Evolutionary conservation across 2,888 invertebrate species (phyloP), one percentile per base, ranked within the genome.

Genomic region (Hirtodrosophila alboralis): DNA sequence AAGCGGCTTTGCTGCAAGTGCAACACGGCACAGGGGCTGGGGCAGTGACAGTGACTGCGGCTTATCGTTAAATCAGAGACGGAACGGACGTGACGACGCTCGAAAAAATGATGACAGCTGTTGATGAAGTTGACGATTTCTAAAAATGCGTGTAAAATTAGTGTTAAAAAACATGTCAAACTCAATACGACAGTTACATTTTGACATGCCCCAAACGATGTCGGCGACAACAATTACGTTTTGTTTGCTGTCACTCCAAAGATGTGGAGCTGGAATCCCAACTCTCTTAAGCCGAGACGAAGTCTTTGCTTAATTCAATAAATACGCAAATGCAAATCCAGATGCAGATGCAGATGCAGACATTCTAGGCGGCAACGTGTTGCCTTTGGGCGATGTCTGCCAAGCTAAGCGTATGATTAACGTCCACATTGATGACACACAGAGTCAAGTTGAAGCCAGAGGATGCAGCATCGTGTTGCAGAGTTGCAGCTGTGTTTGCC

Each of bases 131-230:
- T 84, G 86, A 84, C 83, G 86, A 83, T 83, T 86, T 83, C 86
- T 83, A 83, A 83, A 83, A 81, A 86, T 86, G 86, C 85, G 81
- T 86, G 78, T 86, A 86, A 83, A 83, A 83, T 83, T 77, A 77
- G 86, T 83, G 83, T 83, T 83, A 70, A 77, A 86, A 86, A 86
- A 83, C 86, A 86, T 84, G 83, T 83, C 86, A 86, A 75, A 84
- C 84, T 43, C 75, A 78, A 84, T 75, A 61, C 67, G 83, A 83
- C 83, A 83, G 84, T 86, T 81, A 78, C 68, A 68, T 86, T 86
- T 83, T 85, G 86, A 79, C 79, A 79, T 69, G 72, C 64, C 53
- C 58, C 48, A 54, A 59, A 57, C 71, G 75, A 57, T 62, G 59
- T 54, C 45, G 56, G 36, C 72, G 77, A 73, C 84, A 80, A 78